A percentile compares a stretch with the other conserved stretches of the same genome.
Conservation (phyloP, 2,797 vertebrate genomes). For the Diplodus sargus region DNA sequence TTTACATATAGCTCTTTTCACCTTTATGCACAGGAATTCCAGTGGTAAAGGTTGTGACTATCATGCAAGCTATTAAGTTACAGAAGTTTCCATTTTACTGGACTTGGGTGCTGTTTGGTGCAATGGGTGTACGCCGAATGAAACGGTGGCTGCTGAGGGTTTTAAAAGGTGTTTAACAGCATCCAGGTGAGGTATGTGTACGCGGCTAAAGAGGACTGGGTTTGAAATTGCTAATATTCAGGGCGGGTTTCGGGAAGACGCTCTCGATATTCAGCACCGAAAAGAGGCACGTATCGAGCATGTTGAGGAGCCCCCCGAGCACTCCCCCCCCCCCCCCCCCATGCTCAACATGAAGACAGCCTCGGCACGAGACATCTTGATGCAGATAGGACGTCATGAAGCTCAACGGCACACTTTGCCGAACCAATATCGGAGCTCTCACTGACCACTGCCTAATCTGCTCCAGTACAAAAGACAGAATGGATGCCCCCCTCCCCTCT, state of each 20-base stretch:
- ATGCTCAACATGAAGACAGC: constrained; percentile 30
- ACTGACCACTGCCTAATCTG: constrained; percentile 56
- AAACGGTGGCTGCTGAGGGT: neutral
- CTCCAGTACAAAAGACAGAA: constrained; percentile 79
- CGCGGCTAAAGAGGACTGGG: accelerated
- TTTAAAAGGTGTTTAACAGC: neutral
- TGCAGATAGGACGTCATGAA: neutral
- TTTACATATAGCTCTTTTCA: neutral
- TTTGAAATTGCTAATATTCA: neutral
- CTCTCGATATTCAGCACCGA: neutral
- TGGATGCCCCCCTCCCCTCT: constrained; percentile 48
- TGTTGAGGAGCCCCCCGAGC: constrained; percentile 1
- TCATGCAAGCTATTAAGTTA: neutral
- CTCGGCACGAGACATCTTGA: constrained; percentile 31
- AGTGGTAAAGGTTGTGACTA: neutral
- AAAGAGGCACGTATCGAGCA: neutral
- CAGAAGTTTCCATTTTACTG: constrained; percentile 30
- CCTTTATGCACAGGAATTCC: neutral
- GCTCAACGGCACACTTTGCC: constrained; percentile 1
- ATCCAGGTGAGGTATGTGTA: accelerated
- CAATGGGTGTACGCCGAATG: constrained; percentile 17
- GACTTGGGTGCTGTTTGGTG: constrained; percentile 20
- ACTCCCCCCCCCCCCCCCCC: constrained; percentile 10
- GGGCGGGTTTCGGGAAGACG: neutral
- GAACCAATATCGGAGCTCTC: constrained; percentile 4